Base-by-base conservation (phyloP, 2,797 vertebrate species). In the Sebastes kiyomatsui region DNA sequence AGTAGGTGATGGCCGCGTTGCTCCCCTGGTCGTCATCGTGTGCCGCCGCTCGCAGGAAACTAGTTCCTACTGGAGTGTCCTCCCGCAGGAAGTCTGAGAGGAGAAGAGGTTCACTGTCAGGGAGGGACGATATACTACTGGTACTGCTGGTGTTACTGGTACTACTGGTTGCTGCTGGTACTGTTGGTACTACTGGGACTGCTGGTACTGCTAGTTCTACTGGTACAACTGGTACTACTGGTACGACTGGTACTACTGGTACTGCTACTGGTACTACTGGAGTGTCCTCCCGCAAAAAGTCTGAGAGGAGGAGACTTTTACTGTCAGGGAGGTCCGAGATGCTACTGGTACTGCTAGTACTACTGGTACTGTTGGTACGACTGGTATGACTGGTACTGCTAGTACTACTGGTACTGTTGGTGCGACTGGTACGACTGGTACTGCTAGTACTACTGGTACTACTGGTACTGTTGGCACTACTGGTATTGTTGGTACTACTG, bases 11-110 rank as follows among this genome's bases (percentile, higher is more conserved):
- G 81, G 95, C 96, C 0, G 97, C 95, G 42, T 98, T 98, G 81
- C 95, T 95, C 16, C 97, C 97, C 88, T 97, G 97, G 95, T 98
- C 97, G 3, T 94, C 96, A 35, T 98, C 97, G 6, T 97, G 96
- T 42, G 97, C 97, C 0, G 95, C 95, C 1, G 96, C 96, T 27
- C 90, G 94, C 77, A 98, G 93, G 85, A 98, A 98, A 84, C 97
- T 98, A 1, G 92, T 97, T 35, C 97, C 97, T 38, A 97, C 95
- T 0, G 96, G 92, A 7, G 96, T 97, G 87, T 98, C 97, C 83
- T 98, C 96, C 0, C 95, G 94, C 72, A 98, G 95, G 83, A 97
- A 98, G 81, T 97, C 97, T 98, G 72, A 30, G 16, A 61, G 7
- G 38, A 59, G 27, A 7, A 42, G 30, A 70, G 56, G 69, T 46